Percentiles rank a stretch among this genome's conserved stretches.
Evolutionary conservation across 2,888 invertebrate species (phyloP).

Genomic region (Drosophila aldrichi): DNA sequence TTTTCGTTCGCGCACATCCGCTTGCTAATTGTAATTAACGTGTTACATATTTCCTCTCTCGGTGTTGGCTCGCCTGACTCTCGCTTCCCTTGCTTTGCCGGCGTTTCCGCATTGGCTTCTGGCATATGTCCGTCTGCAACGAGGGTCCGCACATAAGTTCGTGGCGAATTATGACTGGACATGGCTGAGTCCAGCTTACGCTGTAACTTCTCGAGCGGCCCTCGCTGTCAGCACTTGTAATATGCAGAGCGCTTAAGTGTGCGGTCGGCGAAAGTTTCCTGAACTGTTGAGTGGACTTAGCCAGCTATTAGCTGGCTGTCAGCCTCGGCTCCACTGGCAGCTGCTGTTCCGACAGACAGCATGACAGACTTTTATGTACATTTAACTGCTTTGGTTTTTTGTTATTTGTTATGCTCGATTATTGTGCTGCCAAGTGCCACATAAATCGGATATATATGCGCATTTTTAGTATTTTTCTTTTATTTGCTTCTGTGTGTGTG

Average conservation of each 20-base stretch:
- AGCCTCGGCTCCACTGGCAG: conserved; percentile 6
- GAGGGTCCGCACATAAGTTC: conserved; percentile 22
- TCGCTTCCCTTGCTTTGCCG: conserved; percentile 12
- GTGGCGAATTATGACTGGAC: not conserved
- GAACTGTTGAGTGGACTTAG: conserved; percentile 44
- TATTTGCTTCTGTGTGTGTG: not conserved
- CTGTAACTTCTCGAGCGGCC: not conserved
- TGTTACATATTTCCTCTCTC: conserved; percentile 68
- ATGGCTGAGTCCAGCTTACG: not conserved
- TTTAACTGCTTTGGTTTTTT: conserved; percentile 33
- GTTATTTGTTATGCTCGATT: conserved; percentile 48
- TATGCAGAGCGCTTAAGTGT: conserved; percentile 18
- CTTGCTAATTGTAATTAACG: conserved; percentile 77
- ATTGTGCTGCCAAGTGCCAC: conserved; percentile 47
- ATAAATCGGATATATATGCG: conserved; percentile 60
- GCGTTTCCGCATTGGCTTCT: conserved; percentile 45
- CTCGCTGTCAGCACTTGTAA: not conserved
- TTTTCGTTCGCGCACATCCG: conserved; percentile 63
- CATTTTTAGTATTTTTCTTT: conserved; percentile 49
- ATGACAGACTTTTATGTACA: conserved; percentile 27
- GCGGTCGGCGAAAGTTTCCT: conserved; percentile 37
- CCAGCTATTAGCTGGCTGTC: conserved; percentile 51
- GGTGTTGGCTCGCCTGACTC: conserved; percentile 5
- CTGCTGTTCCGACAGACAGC: not conserved
- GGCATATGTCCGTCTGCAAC: conserved; percentile 34